Percentiles rank a stretch among this genome's conserved stretches.
Evolutionary conservation across 2,797 vertebrate genomes (phyloP).

Genomic region (Peromyscus attwateri): DNA sequence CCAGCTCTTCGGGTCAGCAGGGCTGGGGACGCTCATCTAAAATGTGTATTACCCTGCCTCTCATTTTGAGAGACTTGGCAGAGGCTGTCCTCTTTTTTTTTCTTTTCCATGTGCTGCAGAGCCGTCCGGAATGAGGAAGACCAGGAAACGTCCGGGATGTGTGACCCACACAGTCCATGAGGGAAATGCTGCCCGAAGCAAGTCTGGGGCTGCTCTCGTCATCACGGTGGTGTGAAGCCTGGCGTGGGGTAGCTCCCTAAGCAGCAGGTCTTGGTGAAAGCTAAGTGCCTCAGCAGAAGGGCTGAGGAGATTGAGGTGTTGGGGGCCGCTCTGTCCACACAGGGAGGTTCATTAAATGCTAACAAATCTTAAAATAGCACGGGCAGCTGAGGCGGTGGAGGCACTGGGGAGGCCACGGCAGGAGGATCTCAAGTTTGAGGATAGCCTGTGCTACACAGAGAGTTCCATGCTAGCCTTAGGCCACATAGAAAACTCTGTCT

Average conservation of each 20-base stretch:
- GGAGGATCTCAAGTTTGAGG: not conserved
- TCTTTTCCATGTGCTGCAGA: not conserved
- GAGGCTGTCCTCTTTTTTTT: not conserved
- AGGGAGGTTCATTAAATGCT: not conserved
- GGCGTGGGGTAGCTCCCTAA: not conserved
- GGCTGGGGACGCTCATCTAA: not conserved
- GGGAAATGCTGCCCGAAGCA: not conserved
- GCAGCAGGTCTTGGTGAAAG: not conserved
- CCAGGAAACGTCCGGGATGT: not conserved
- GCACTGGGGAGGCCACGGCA: not conserved
- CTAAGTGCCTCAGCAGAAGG: not conserved
- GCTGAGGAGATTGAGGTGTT: not conserved
- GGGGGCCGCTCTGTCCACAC: not conserved
- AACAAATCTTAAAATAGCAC: not conserved
- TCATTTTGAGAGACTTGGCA: not conserved
- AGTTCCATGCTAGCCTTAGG: not conserved
- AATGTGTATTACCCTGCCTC: not conserved
- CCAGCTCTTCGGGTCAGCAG: not conserved
- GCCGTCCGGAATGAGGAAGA: not conserved
- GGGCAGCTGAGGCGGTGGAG: not conserved
- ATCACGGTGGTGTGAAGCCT: not conserved
- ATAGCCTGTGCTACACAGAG: not conserved
- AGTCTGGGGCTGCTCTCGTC: not conserved
- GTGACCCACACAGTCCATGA: no score
- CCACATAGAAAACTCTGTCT: not conserved